Evolutionary conservation across 2,113 vertebrate species (phyloP).

Genomic region (Alosa alosa): DNA sequence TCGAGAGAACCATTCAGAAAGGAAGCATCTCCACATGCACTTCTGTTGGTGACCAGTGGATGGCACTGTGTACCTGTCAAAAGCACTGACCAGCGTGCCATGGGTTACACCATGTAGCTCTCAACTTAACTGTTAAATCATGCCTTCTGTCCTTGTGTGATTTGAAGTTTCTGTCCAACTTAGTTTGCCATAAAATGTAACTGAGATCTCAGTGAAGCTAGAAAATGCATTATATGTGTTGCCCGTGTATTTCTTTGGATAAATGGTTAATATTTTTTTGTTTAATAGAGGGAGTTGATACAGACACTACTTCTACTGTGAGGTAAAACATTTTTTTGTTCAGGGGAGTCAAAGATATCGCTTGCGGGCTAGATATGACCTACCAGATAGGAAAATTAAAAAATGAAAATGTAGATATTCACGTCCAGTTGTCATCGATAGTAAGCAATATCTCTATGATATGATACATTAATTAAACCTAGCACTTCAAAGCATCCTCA

Average conservation of each 20-base stretch:
- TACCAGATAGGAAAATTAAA: no score
- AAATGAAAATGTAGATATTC: no score
- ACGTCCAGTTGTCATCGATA: no score
- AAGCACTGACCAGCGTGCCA: not conserved
- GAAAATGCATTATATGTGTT: not conserved
- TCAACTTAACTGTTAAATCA: not conserved
- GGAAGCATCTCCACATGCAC: not conserved
- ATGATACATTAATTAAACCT: no score
- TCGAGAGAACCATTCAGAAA: not conserved
- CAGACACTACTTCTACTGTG: not conserved
- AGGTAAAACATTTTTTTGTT: not conserved
- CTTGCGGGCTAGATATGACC: no score
- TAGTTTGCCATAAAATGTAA: not conserved
- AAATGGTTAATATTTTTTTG: not conserved
- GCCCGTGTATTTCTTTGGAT: not conserved
- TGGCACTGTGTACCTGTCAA: conserved; percentile 51
- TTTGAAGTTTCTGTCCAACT: conserved; percentile 9
- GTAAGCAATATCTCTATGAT: no score
- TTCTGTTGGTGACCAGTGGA: conserved; percentile 37
- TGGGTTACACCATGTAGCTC: not conserved
- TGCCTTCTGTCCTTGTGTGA: not conserved
- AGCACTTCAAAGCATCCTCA: no score
- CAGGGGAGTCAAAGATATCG: no score
- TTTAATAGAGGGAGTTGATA: not conserved
- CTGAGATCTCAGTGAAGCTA: not conserved